phyloP scores from a whole-genome alignment of 2,113 vertebrate species.

The Irena cyanogastra region DNA sequence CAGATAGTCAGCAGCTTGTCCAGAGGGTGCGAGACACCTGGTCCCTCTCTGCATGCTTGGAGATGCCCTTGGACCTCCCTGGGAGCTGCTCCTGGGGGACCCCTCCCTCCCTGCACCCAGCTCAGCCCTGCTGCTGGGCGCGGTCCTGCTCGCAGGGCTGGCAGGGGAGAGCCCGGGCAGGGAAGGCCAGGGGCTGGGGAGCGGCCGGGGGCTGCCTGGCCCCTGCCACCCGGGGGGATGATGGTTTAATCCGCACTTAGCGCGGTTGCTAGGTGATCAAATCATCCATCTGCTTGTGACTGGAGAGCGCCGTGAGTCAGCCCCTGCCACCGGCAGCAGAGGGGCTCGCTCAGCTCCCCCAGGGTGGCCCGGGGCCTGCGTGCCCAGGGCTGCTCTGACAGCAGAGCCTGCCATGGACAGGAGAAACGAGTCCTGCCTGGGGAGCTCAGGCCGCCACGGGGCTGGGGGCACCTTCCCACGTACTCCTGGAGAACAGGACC shows the following conservation, averaged over 20 bases:
- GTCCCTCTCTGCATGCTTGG: neutral
- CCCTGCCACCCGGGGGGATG: neutral
- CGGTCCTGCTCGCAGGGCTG: rapidly evolving
- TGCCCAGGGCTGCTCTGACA: neutral
- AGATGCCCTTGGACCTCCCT: neutral
- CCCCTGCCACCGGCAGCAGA: neutral
- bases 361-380: rapidly evolving
- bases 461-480: rapidly evolving
- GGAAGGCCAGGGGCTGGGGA: neutral
- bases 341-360: neutral
- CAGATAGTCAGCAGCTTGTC: neutral
- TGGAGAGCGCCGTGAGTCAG: constrained; percentile 39
- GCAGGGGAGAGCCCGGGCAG: neutral
- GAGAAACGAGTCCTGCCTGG: neutral
- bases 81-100: neutral
- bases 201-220: neutral
- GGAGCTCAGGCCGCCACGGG: neutral
- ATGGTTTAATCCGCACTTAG: neutral
- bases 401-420: neutral
- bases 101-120: neutral
- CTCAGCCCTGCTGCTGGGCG: neutral
- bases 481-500: neutral
- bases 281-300: constrained; percentile 60
- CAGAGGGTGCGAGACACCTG: neutral
- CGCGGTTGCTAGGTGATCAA: constrained; percentile 63